Evolutionary conservation across 2,888 invertebrate genomes (phyloP).

Genomic region (Agapostemon virescens): DNA sequence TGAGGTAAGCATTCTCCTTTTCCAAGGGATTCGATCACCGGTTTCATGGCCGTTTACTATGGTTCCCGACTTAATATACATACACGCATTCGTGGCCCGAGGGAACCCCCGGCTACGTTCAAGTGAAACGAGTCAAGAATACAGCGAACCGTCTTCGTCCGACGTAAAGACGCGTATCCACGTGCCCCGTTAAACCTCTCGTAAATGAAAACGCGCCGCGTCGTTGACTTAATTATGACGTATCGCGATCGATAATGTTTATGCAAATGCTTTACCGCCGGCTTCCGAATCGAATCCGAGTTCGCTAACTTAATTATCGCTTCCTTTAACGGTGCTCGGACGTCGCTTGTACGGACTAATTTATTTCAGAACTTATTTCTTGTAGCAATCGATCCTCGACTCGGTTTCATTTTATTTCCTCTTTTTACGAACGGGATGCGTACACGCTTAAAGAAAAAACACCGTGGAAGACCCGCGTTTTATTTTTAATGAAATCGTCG

Average conservation of each 20-base stretch:
- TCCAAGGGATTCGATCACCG: constrained; percentile 42
- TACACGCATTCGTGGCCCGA: constrained; percentile 16
- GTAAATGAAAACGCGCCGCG: constrained; percentile 28
- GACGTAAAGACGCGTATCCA: background rate
- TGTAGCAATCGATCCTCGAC: background rate
- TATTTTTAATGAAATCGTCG: background rate
- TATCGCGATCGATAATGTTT: constrained; percentile 25
- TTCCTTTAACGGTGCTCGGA: background rate
- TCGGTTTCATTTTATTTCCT: background rate
- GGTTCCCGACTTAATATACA: constrained; percentile 35
- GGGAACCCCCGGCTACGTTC: constrained; percentile 1
- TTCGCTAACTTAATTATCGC: background rate
- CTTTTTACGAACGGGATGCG: too few species aligned
- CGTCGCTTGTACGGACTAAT: background rate
- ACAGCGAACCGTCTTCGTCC: constrained; percentile 24
- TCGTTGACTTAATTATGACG: constrained; percentile 37
- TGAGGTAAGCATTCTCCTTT: constrained; percentile 48
- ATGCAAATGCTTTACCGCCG: constrained; percentile 12
- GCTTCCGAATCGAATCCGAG: constrained; percentile 2
- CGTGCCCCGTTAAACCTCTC: constrained; percentile 30
- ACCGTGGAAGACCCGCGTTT: background rate
- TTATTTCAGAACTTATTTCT: constrained; percentile 2
- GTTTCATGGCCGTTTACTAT: constrained; percentile 45
- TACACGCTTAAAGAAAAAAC: background rate
- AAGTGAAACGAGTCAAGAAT: constrained; percentile 52